Percentiles rank a stretch among this genome's conserved stretches.
Evolutionary conservation across 2,797 vertebrate genomes (phyloP).

Genomic region (Brachymystax lenok): DNA sequence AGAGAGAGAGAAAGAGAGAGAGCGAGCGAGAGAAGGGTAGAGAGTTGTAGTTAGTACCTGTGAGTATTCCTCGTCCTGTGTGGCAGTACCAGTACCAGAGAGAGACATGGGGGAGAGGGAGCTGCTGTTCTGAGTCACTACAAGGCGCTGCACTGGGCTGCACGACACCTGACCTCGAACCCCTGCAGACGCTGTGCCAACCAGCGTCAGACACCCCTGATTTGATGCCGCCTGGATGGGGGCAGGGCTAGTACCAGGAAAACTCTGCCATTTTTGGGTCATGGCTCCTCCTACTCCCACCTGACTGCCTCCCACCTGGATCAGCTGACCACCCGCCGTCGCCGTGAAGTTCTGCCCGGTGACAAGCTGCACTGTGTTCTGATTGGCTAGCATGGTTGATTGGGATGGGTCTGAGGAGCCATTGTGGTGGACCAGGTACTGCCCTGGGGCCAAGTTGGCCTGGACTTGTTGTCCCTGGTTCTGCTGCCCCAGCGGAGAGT

Average conservation of each 20-base stretch:
- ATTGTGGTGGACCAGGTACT: conserved; percentile 88
- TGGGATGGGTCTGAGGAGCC: conserved; percentile 85
- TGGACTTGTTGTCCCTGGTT: conserved; percentile 72
- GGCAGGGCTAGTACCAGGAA: conserved; percentile 65
- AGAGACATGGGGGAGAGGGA: conserved; percentile 60
- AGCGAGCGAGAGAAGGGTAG: neutral
- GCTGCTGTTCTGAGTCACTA: conserved; percentile 80
- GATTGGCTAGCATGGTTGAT: conserved; percentile 85
- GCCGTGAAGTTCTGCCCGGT: conserved; percentile 87
- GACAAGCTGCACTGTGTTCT: conserved; percentile 90
- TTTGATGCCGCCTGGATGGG: conserved; percentile 76
- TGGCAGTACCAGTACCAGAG: conserved; percentile 22
- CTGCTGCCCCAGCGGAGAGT: conserved; percentile 71
- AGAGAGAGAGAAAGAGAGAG: too few relatives aligned
- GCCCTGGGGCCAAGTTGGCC: conserved; percentile 79
- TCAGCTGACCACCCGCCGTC: conserved; percentile 83
- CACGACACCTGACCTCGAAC: conserved; percentile 73
- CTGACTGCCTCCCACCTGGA: conserved; percentile 84
- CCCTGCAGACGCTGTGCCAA: conserved; percentile 76
- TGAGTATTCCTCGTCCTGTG: conserved; percentile 65
- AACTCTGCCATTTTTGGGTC: conserved; percentile 83
- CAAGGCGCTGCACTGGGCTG: conserved; percentile 85
- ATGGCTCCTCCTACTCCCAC: conserved; percentile 52
- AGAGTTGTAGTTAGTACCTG: conserved; percentile 65
- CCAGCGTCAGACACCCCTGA: conserved; percentile 81